Conservation (phyloP, 2,888 invertebrate genomes). For the Rhamphomyia laevipes region DNA sequence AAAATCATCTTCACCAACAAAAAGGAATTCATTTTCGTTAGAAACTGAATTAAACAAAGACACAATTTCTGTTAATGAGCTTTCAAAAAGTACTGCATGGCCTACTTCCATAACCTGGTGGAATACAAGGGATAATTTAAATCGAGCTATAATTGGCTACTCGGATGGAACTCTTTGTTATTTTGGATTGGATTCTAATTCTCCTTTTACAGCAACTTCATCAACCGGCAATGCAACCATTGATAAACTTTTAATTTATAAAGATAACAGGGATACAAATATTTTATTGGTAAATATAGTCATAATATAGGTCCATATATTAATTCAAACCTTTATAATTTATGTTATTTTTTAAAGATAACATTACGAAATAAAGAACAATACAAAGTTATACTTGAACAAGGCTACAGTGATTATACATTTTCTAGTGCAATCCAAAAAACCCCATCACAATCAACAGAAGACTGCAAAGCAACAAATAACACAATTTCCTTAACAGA, state of each 20-base stretch:
- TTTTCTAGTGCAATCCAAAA: slow-evolving; percentile 45
- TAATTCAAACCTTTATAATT: neutral
- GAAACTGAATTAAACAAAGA: neutral
- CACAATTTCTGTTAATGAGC: neutral
- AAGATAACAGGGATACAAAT: slow-evolving; percentile 50
- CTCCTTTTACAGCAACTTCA: slow-evolving; percentile 38
- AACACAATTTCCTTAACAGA: neutral
- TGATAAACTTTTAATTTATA: slow-evolving; percentile 44
- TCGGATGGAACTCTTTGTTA: slow-evolving; percentile 47
- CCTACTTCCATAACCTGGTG: slow-evolving; percentile 63
- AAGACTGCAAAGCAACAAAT: slow-evolving; percentile 3
- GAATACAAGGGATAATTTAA: slow-evolving; percentile 58
- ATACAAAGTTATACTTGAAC: slow-evolving; percentile 72
- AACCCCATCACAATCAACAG: slow-evolving; percentile 19
- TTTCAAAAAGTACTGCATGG: slow-evolving; percentile 23
- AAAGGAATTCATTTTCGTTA: neutral
- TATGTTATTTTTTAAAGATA: slow-evolving; percentile 45
- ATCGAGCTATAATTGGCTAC: slow-evolving; percentile 58
- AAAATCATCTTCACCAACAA: neutral
- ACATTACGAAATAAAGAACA: slow-evolving; percentile 62
- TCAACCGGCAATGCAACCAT: slow-evolving; percentile 33
- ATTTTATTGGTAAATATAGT: slow-evolving; percentile 40
- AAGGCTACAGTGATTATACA: slow-evolving; percentile 58
- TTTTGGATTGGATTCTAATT: slow-evolving; percentile 36
- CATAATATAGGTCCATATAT: neutral